Evolutionary conservation across 2,888 invertebrate species (phyloP), one percentile per base, ranked within the genome.

Genomic region (Cantharis lateralis): DNA sequence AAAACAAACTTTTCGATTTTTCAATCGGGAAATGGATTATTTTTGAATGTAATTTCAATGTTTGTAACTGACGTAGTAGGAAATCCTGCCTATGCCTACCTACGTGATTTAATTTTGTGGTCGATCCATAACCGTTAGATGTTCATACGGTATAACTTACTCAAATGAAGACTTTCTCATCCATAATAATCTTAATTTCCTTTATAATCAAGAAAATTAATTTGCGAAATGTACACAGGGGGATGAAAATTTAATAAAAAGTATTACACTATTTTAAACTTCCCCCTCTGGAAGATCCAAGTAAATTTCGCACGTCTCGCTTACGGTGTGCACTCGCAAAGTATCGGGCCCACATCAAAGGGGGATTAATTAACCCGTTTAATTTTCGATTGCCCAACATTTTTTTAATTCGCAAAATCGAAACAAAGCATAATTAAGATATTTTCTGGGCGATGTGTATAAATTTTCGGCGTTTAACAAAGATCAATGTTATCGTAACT

Each of bases 21-120:
- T 48, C 48, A 48, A 48, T 48, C 48, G 48, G 48, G n/a, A 48
- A 48, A 48, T 48, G 48, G 48, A 48, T 48, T 48, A 48, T 48
- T 48, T 48, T 48, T 48, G 48, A 48, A 48, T 48, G 48, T n/a
- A 48, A 48, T 48, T 48, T 48, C 48, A 48, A 48, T 48, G 48
- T 48, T 48, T 48, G 48, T 48, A 48, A 48, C 48, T 48, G 48
- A 48, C 48, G 48, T 48, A n/a, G 18, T 72, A 64, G 72, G 66
- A 72, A 72, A 68, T 72, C 66, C 66, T 68, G 72, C 68, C 28
- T 66, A 61, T 66, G 66, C 72, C 66, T 66, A 72, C 72, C 72
- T 73, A 73, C 73, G 73, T 73, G 73, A 68, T 73, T 73, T 62
- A 68, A 73, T 73, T 69, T 73, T 69, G 68, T 63, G 73, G 69